phyloP scores from a whole-genome alignment of 2,888 invertebrate species.

The Drosophila melanosoma region DNA sequence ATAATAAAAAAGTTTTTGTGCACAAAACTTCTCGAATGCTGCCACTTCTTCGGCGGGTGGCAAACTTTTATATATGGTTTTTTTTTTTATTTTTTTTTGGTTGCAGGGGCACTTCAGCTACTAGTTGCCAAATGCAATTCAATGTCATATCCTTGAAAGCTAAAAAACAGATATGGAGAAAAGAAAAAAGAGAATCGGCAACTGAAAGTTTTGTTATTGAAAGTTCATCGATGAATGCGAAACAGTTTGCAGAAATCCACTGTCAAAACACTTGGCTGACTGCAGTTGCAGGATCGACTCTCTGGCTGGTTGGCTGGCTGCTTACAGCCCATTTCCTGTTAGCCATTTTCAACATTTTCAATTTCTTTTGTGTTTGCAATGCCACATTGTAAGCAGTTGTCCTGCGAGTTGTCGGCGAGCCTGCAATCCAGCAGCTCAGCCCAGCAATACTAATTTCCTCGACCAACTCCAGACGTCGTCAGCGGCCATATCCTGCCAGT shows the following conservation, averaged over 20 bases:
- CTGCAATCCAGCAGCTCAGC: slow-evolving; percentile 12
- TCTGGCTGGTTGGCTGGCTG: slow-evolving; percentile 45
- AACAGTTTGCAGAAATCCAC: slow-evolving; percentile 34
- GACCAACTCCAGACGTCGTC: slow-evolving; percentile 61
- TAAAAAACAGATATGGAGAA: slow-evolving; percentile 33
- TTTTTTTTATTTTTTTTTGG: slow-evolving; percentile 5
- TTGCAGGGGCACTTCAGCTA: slow-evolving; percentile 56
- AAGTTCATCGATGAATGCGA: slow-evolving; percentile 79
- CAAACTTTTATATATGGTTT: slow-evolving; percentile 22
- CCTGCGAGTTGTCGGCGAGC: slow-evolving; percentile 23
- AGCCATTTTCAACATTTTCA: slow-evolving; percentile 67
- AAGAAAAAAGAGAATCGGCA: slow-evolving; percentile 32
- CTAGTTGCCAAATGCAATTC: slow-evolving; percentile 71
- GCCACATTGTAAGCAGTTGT: slow-evolving; percentile 65
- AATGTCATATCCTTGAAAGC: slow-evolving; percentile 78
- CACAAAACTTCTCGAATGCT: slow-evolving; percentile 37
- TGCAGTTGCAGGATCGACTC: slow-evolving; percentile 24
- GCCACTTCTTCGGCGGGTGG: slow-evolving; percentile 22
- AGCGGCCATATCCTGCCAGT: slow-evolving; percentile 47
- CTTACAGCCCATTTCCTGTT: slow-evolving; percentile 78
- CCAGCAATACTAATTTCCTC: slow-evolving; percentile 74
- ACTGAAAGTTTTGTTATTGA: slow-evolving; percentile 77
- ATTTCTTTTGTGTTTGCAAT: slow-evolving; percentile 75
- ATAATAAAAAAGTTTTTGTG: slow-evolving; percentile 44
- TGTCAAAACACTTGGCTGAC: slow-evolving; percentile 34